A percentile compares a stretch with the other conserved stretches of the same genome.
Evolutionary conservation across 1,140 invertebrate genomes (phyloP).

Genomic region (Chymomyza costata): DNA sequence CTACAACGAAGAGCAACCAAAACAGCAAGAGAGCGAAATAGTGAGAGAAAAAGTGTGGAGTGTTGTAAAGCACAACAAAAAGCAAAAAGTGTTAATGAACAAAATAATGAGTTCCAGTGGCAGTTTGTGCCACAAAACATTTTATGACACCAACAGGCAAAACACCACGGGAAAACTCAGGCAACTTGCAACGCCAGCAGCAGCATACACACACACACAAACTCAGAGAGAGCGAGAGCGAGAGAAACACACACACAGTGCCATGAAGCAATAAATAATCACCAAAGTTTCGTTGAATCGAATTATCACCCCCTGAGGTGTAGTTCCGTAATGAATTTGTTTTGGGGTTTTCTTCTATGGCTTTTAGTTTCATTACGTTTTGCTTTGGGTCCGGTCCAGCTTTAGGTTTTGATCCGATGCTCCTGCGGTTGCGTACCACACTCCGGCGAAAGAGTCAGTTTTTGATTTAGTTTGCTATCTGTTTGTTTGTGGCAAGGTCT

Average conservation of each 20-base stretch:
- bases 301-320: conserved; percentile 72
- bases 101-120: conserved; percentile 69
- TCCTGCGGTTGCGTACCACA: too few species aligned
- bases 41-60: too few species aligned
- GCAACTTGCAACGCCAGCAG: conserved; percentile 11
- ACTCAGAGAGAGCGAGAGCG: conserved; percentile 15
- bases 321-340: conserved; percentile 72
- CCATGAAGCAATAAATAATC: conserved; percentile 71
- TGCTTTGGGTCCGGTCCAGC: conserved; percentile 25
- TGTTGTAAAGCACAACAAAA: too few species aligned
- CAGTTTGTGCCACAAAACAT: conserved; percentile 62
- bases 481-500: conserved; percentile 31
- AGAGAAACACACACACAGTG: conserved; percentile 17
- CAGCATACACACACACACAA: conserved; percentile 14
- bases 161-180: conserved; percentile 51
- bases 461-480: conserved; percentile 27
- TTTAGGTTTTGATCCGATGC: too few species aligned
- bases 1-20: conserved; percentile 17
- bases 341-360: conserved; percentile 58
- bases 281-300: conserved; percentile 71
- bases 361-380: conserved; percentile 67
- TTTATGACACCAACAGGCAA: conserved; percentile 68
- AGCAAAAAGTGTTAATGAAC: conserved; percentile 67
- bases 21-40: background rate
- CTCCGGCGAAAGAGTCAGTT: conserved; percentile 1